Percentiles rank a stretch among this genome's conserved stretches.
phyloP scores from a whole-genome alignment of 1,140 invertebrate genomes.

The Monochamus saltuarius region DNA sequence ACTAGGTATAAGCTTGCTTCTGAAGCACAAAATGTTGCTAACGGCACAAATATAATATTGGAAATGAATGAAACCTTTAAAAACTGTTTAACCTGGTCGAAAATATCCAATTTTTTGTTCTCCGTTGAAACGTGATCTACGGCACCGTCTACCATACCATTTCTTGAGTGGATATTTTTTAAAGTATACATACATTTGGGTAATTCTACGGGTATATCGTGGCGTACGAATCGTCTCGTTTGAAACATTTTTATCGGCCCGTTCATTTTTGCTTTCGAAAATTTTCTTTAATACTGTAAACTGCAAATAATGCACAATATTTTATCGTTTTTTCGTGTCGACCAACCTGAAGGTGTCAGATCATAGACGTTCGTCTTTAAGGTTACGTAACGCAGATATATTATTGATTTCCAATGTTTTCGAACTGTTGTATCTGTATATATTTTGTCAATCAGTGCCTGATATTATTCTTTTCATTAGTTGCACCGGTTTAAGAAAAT shows the following conservation, averaged over 20 bases:
- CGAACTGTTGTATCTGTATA: too few relatives aligned
- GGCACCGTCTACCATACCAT: slow-evolving; percentile 29
- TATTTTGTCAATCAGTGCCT: too few relatives aligned
- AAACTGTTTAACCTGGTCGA: slow-evolving; percentile 69
- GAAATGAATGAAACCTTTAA: slow-evolving; percentile 61
- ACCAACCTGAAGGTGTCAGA: slow-evolving; percentile 2
- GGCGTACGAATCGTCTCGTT: slow-evolving; percentile 57
- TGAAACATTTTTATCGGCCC: slow-evolving; percentile 57
- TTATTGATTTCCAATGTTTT: neutral
- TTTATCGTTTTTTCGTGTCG: too few relatives aligned
- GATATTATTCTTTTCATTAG: too few relatives aligned
- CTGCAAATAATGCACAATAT: too few relatives aligned
- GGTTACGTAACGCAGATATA: neutral
- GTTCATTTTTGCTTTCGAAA: slow-evolving; percentile 31
- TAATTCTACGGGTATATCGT: slow-evolving; percentile 53
- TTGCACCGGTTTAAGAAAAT: too few relatives aligned
- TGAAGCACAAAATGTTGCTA: too few relatives aligned
- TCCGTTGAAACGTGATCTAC: slow-evolving; percentile 49
- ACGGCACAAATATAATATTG: slow-evolving; percentile 24
- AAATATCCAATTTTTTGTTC: slow-evolving; percentile 58
- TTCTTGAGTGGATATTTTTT: slow-evolving; percentile 59
- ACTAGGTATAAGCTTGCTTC: neutral
- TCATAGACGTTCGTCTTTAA: slow-evolving; percentile 8
- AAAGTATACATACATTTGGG: slow-evolving; percentile 65
- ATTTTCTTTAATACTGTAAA: too few relatives aligned